Evolutionary conservation across 2,113 vertebrate species (phyloP).

Genomic region (Boleophthalmus pectinirostris): DNA sequence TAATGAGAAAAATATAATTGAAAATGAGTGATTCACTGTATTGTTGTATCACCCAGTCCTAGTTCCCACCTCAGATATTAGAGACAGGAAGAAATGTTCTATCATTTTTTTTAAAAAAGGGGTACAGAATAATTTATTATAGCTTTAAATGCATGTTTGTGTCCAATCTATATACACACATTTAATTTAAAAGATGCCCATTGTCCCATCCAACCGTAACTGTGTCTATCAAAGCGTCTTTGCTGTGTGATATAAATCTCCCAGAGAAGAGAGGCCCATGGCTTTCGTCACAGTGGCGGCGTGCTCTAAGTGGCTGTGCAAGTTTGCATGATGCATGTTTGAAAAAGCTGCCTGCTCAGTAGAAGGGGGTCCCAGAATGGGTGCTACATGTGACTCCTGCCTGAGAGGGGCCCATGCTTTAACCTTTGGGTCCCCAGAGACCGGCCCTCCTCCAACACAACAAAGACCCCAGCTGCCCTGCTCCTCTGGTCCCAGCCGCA

Average conservation of each 20-base stretch:
- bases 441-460: constrained; percentile 73
- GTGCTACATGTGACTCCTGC: constrained; percentile 66
- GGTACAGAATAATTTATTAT: background rate
- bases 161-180: background rate
- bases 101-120: too few relatives aligned
- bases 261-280: background rate
- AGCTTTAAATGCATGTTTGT: background rate
- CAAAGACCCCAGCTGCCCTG: constrained; percentile 81
- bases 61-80: too few relatives aligned
- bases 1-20: too few relatives aligned
- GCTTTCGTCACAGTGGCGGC: background rate
- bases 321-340: constrained; percentile 10
- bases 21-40: too few relatives aligned
- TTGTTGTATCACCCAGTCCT: too few relatives aligned
- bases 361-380: constrained; percentile 39
- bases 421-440: constrained; percentile 73
- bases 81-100: too few relatives aligned
- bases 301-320: background rate
- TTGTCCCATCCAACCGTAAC: constrained; percentile 8
- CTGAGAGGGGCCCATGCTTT: constrained; percentile 66
- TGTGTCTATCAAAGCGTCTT: background rate
- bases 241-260: background rate
- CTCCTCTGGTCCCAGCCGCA: constrained; percentile 59
- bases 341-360: constrained; percentile 34
- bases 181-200: background rate